Percentiles rank a stretch among this genome's conserved stretches.
Conservation (phyloP, 1,140 invertebrate species). For the Oreohelix idahoensis region DNA sequence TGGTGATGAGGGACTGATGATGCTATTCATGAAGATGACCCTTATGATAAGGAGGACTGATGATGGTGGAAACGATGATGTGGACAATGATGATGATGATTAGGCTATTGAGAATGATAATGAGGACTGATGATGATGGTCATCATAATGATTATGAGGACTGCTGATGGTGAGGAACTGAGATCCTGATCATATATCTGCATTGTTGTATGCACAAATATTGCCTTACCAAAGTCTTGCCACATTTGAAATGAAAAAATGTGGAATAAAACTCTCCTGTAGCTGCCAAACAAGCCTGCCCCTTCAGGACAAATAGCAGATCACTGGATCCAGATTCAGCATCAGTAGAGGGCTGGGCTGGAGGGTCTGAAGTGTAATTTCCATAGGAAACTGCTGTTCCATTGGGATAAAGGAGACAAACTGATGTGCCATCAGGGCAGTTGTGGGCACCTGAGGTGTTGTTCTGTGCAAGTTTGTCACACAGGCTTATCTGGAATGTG, state of each 20-base stretch:
- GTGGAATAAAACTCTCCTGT: slow-evolving; percentile 45
- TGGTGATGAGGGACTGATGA: too few relatives aligned
- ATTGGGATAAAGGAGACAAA: slow-evolving; percentile 46
- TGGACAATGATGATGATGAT: too few relatives aligned
- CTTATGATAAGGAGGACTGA: too few relatives aligned
- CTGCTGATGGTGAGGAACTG: too few relatives aligned
- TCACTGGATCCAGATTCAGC: slow-evolving; percentile 44
- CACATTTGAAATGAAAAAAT: slow-evolving; percentile 66
- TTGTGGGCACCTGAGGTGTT: slow-evolving; percentile 4
- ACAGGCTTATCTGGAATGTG: slow-evolving; percentile 56
- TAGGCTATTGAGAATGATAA: too few relatives aligned
- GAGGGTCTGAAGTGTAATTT: slow-evolving; percentile 35
- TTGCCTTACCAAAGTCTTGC: slow-evolving; percentile 57
- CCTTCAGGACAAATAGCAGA: slow-evolving; percentile 48
- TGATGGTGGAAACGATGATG: too few relatives aligned
- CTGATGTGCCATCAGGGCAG: slow-evolving; percentile 48
- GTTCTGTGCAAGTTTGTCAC: slow-evolving; percentile 39
- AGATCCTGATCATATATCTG: neutral
- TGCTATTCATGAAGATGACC: too few relatives aligned
- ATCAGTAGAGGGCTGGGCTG: neutral
- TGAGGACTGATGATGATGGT: too few relatives aligned
- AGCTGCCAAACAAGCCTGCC: slow-evolving; percentile 50
- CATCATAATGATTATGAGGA: too few relatives aligned
- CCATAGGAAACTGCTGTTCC: slow-evolving; percentile 43
- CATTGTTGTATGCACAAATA: neutral